Conservation (phyloP, 2,888 invertebrate species). For the Hypsopygia costalis region DNA sequence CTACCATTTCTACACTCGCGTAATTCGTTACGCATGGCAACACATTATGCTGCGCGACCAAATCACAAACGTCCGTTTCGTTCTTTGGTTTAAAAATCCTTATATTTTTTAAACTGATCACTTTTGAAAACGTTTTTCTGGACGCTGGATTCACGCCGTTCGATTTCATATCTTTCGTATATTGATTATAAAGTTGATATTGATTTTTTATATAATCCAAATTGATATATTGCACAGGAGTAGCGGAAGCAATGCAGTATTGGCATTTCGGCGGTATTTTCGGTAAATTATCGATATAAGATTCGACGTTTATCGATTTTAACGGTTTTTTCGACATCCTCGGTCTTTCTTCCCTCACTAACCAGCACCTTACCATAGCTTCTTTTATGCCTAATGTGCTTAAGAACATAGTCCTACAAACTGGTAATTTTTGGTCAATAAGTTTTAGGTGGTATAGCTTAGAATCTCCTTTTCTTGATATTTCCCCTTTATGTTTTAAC, state of each 20-base stretch:
- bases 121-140: constrained; percentile 54
- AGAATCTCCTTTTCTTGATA: constrained; percentile 48
- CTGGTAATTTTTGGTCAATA: constrained; percentile 30
- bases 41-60: constrained; percentile 41
- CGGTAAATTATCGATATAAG: constrained; percentile 47
- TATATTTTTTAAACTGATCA: constrained; percentile 37
- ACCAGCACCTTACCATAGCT: constrained; percentile 52
- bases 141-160: constrained; percentile 37
- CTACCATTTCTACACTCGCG: constrained; percentile 13
- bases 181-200: constrained; percentile 46
- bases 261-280: constrained; percentile 43
- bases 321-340: constrained; percentile 34
- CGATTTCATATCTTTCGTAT: constrained; percentile 36
- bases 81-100: constrained; percentile 53
- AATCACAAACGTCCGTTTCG: constrained; percentile 45
- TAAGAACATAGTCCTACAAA: constrained; percentile 50
- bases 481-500: constrained; percentile 27
- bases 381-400: constrained; percentile 58
- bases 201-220: constrained; percentile 42
- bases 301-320: constrained; percentile 40
- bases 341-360: constrained; percentile 27
- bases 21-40: constrained; percentile 17
- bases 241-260: constrained; percentile 28
- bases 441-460: constrained; percentile 40
- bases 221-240: constrained; percentile 35